Base-by-base conservation (phyloP, 1,140 invertebrate genomes). In the Periplaneta americana region DNA sequence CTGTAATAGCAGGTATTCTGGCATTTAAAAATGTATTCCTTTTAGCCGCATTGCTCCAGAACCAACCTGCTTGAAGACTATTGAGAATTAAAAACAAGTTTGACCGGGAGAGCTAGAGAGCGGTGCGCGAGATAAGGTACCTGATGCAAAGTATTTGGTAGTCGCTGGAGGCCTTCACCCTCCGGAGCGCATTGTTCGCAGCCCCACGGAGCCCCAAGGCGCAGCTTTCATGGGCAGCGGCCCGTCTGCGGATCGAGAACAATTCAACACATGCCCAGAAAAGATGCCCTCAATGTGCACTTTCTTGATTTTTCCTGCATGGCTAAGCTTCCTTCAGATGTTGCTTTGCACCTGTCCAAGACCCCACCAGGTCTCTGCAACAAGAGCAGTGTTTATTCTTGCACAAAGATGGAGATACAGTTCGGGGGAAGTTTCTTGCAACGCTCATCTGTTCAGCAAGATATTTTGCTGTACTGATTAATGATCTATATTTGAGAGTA, bases 301-400 rank as follows among this genome's bases (percentile, higher is more conserved):
- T 77, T 77, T 34, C 75, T 9, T 77, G n/a, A 66, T 77, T 77
- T 36, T 77, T 77, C 75, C 35, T 77, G 75, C 75, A 77, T 77
- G 75, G 31, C 75, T 77, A 77, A 77, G 33, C 75, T 77, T 77
- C 33, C 75, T 77, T 77, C 33, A 36, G 33, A 34, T 8, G 75
- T 77, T 77, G 31, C 75, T 33, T 77, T 36, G 75, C 75, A 77
- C 75, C 75, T 77, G 75, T 77, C 75, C 75, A 33, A 77, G n/a
- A 77, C 22, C 48, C 75, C n/a, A 33, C 15, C 33, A 77, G 75
- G 75, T 77, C 75, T n/a, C 28, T 13, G 75, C 35, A 77, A 77
- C 6, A 77, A 77, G 35, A 34, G 75, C 22, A 77, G 18, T 28
- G 75, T 77, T 77, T 77, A 77, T 36, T 22, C 48, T 28, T 66